Base-by-base conservation (phyloP, 2,113 vertebrate genomes). In the Lycaon pictus region DNA sequence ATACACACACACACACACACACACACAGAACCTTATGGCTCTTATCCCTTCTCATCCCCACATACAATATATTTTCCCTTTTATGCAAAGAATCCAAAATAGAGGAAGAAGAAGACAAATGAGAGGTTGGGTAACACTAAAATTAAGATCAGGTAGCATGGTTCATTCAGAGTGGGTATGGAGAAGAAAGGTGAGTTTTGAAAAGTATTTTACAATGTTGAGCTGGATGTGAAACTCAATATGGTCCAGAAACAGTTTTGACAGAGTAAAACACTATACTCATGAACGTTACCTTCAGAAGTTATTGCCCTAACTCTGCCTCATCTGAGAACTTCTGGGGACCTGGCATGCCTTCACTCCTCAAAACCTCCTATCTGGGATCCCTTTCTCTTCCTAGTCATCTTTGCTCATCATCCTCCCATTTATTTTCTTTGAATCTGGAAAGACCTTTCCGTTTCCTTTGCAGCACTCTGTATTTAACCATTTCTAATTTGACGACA, bases 291-390 rank as follows among this genome's bases (percentile, higher is more conserved):
- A 62, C 65, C 35, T 85, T 63, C 43, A 85, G 13, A 23, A 29
- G 48, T 27, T 20, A 27, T 22, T 51, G 48, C 0, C 0, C 35
- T 58, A 16, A 1, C 10, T 16, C 29, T 58, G 22, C 17, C 69
- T 72, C 19, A 62, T 3, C 35, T 4, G 6, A 20, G 2, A 37
- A 32, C 8, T 79, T 13, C 3, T 29, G n/a, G 32, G 17, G 0
- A 15, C 15, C 1, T 56, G 43, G 6, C 5, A 7, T n/a, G 13
- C 0, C 29, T 60, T 32, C 1, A 6, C 48, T 71, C 7, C 35
- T 25, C 15, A 65, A 29, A 63, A n/a, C 8, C 1, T 72, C 76
- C 37, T 4, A 12, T 60, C 10, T 12, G 2, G 3, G 6, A 7
- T 67, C 8, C 13, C 17, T 20, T 93, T 89, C 53, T 43, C 10